Percentiles rank a stretch among this genome's conserved stretches.
Conservation (phyloP, 2,888 invertebrate species). For the Escarpia spicata region DNA sequence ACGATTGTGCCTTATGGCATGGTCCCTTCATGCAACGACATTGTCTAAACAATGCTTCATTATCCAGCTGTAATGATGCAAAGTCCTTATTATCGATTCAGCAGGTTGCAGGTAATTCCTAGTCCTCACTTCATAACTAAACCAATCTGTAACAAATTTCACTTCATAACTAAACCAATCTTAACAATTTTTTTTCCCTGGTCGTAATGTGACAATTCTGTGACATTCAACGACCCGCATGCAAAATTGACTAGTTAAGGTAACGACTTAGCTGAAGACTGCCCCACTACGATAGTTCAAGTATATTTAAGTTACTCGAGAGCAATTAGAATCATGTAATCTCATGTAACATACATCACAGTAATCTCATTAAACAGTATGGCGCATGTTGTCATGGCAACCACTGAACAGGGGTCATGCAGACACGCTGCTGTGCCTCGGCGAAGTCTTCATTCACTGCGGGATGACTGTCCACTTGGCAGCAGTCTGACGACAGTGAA, state of each 20-base stretch:
- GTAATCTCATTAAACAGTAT: neutral
- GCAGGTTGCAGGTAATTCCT: neutral
- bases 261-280: neutral
- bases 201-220: neutral
- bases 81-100: neutral
- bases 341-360: slow-evolving; percentile 10
- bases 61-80: neutral
- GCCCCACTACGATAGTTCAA: neutral
- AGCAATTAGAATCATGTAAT: neutral
- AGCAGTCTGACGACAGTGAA: too few relatives aligned
- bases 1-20: neutral
- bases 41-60: neutral
- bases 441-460: neutral
- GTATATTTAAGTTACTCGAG: neutral
- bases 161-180: neutral
- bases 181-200: neutral
- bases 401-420: neutral
- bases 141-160: neutral
- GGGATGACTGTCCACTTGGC: neutral
- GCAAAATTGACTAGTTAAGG: neutral
- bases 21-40: neutral
- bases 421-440: neutral
- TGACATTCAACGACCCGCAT: neutral
- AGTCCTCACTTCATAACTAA: neutral
- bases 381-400: neutral